Evolutionary conservation across 2,797 vertebrate genomes (phyloP), one percentile per base, ranked within the genome.

Genomic region (Menidia menidia): DNA sequence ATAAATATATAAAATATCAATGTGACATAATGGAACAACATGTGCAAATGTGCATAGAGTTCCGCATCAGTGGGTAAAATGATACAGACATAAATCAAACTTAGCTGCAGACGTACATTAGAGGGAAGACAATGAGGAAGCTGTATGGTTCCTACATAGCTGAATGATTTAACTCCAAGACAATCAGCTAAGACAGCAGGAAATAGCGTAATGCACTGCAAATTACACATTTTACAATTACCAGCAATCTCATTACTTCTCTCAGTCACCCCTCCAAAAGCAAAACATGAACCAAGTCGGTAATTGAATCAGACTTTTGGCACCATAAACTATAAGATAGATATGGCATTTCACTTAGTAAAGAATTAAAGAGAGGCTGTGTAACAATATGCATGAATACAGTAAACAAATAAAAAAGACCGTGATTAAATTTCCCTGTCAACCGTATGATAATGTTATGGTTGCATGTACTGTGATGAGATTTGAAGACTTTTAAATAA

Each of bases 71-170:
- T 73, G 85, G 64, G 77, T 73, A 89, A 88, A 87, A 91, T 91
- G 91, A 93, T 91, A 89, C 87, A 92, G 89, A 87, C 86, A 91
- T 92, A 86, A 91, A 92, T 93, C 91, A 92, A 88, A 90, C 68
- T 86, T 83, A 89, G 88, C 79, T 75, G 50, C 68, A 81, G 85
- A 85, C 75, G 61, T 82, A 56, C 70, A 78, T 86, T 90, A 83
- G 80, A 68, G 77, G 73, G 70, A 80, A 88, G 82, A 90, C 84
- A 89, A 91, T 79, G 77, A 86, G 76, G 65, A 59, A 66, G 71
- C 77, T 66, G 72, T 32, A 79, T 78, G 72, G 77, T 83, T 78
- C 72, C 75, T 75, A 47, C 81, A 85, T 72, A 82, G 84, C 16
- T 74, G 81, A 83, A 70, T 87, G 86, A 87, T 92, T 92, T 85